These are phyloP conservation scores for Neomorphus geoffroyi DNA, from an alignment of 2,797 vertebrate species.

Conservation along the genomic window DNA sequence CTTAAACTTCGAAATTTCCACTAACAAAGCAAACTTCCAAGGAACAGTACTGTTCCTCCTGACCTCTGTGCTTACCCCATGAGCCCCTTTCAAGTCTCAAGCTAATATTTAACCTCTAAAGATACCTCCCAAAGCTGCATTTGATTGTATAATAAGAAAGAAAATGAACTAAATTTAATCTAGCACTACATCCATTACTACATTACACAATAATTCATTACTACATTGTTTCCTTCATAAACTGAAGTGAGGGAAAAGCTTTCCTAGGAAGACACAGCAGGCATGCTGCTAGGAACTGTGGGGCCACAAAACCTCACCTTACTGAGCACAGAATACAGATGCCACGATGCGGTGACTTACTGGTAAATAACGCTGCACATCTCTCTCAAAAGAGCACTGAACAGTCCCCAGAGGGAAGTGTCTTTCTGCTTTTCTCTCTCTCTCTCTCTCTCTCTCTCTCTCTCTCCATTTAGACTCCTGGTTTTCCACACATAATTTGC, in stretches of 20 bases:
- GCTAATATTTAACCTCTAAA: not conserved
- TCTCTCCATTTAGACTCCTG: not conserved
- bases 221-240: not conserved
- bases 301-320: not conserved
- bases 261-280: not conserved
- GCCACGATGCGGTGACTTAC: not conserved
- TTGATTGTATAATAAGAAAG: not conserved
- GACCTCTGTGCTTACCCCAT: not conserved
- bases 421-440: not conserved
- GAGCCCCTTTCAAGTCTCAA: not conserved
- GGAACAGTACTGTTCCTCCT: fast-evolving
- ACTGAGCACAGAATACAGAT: not conserved
- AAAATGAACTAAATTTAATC: not conserved
- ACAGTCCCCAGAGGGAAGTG: not conserved
- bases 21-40: not conserved
- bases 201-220: not conserved
- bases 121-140: not conserved
- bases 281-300: not conserved
- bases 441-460: not conserved
- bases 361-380: too few relatives aligned
- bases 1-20: not conserved
- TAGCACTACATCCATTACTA: too few relatives aligned
- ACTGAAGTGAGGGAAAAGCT: not conserved
- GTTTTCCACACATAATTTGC: not conserved
- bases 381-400: not conserved